Evolutionary conservation across 2,888 invertebrate genomes (phyloP).

Genomic region (Heliconius erato): DNA sequence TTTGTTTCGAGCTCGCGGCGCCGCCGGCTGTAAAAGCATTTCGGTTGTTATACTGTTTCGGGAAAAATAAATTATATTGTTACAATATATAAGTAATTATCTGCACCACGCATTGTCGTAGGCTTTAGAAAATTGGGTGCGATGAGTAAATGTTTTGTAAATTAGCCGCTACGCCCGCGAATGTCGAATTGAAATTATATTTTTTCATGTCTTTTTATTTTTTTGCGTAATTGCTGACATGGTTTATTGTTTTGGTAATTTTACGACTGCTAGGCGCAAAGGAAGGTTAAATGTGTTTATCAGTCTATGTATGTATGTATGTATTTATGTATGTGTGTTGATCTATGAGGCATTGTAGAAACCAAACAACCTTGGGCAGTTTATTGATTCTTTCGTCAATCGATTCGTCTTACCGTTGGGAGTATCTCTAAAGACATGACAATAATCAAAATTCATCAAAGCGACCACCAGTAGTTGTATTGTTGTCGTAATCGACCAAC

Average conservation of each 20-base stretch:
- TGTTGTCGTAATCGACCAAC: too few species aligned
- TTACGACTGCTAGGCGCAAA: too few species aligned
- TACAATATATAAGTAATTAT: background rate
- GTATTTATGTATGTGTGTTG: too few species aligned
- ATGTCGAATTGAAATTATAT: background rate
- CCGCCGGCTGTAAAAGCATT: constrained; percentile 49
- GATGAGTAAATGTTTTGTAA: background rate
- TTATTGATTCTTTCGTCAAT: too few species aligned
- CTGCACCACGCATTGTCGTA: background rate
- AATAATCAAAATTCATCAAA: too few species aligned
- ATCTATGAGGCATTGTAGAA: too few species aligned
- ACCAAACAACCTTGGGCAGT: too few species aligned
- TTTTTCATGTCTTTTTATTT: background rate
- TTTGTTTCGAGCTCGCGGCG: constrained; percentile 49
- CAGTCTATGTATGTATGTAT: too few species aligned
- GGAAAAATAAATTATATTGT: constrained; percentile 17
- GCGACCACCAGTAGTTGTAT: too few species aligned
- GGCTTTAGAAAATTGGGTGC: background rate
- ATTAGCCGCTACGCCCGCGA: background rate
- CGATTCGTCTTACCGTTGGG: too few species aligned
- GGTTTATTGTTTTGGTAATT: background rate
- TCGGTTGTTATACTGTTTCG: constrained; percentile 10
- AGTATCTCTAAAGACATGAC: too few species aligned
- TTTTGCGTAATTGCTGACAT: background rate
- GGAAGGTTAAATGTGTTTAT: too few species aligned